Base-by-base conservation (phyloP, 2,888 invertebrate genomes). In the Amitus sp. region DNA sequence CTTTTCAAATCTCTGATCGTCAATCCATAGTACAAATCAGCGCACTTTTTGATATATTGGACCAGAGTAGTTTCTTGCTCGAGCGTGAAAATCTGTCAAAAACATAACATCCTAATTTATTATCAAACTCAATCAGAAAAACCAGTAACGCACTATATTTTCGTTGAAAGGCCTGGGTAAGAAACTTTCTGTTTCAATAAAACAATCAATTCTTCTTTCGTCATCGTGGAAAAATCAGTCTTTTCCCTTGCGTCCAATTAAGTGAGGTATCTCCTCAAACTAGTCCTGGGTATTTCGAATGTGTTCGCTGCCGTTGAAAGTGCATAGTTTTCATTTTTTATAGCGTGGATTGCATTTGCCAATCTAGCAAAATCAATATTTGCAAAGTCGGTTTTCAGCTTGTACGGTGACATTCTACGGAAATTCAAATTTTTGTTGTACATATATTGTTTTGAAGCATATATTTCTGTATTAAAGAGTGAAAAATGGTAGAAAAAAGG, bases 191-290 rank as follows among this genome's bases (percentile, higher is more conserved):
- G 15, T 45, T 45, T 5, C 12, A 45, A 2, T 10, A 30, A 27
- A 27, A n/a, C 2, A 20, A 30, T 18, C 13, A 33, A 20, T 43
- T 19, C 9, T 33, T 47, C n/a, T 47, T 43, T 19, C 18, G 40
- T n/a, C 40, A 42, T 43, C 17, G n/a, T 43, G 40, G 27, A 20
- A 13, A 51, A 51, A 27, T 51, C 28, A 42, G 30, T 42, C 28
- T 47, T 47, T 17, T 27, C 47, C 13, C 30, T 18, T 30, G 42
- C 19, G 19, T 47, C 30, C 13, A 47, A 13, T 47, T 47, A 28
- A 12, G 13, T 23, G 15, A 47, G 23, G 15, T 47, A 47, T 47
- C 47, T 30, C 9, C 30, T 30, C 33, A 18, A 47, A 13, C 47
- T 47, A 27, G n/a, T 47, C 17, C 47, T n/a, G 9, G 33, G 47